Evolutionary conservation across 2,888 invertebrate genomes (phyloP).

Genomic region (Nyleta sp.): DNA sequence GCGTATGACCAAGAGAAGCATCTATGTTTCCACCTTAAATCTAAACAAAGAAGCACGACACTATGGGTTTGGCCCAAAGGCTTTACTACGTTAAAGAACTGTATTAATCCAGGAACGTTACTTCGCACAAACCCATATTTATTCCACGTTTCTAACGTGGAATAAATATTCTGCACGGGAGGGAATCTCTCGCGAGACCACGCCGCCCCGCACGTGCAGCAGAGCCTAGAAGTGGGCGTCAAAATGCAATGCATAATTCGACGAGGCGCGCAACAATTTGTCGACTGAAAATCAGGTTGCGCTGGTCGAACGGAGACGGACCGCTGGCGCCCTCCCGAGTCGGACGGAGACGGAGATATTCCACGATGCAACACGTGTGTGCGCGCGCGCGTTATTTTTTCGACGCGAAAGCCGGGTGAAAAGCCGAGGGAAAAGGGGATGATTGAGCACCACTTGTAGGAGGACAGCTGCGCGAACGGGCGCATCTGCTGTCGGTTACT

Average conservation of each 20-base stretch:
- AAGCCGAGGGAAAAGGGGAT: constrained; percentile 72
- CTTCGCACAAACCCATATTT: too few species aligned
- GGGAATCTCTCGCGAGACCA: neutral
- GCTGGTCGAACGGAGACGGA: neutral
- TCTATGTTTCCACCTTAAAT: too few species aligned
- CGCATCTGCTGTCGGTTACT: constrained; percentile 81
- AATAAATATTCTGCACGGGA: constrained; percentile 1
- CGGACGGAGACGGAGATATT: neutral
- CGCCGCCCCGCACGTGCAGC: constrained; percentile 7
- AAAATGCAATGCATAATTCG: constrained; percentile 18
- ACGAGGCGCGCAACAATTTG: neutral
- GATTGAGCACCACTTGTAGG: constrained; percentile 82
- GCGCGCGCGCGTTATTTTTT: constrained; percentile 39
- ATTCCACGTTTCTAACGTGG: too few species aligned
- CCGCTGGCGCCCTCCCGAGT: neutral
- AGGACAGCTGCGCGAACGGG: constrained; percentile 80
- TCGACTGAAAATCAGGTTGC: neutral
- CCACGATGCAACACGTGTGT: constrained; percentile 45
- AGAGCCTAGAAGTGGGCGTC: constrained; percentile 7
- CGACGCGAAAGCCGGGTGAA: constrained; percentile 48
- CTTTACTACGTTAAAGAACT: too few species aligned
- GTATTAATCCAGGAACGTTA: too few species aligned
- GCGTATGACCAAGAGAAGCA: too few species aligned
- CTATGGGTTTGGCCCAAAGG: too few species aligned
- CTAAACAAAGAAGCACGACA: too few species aligned